phyloP scores from a whole-genome alignment of 2,888 invertebrate genomes.

The Metopia argyrocephala region DNA sequence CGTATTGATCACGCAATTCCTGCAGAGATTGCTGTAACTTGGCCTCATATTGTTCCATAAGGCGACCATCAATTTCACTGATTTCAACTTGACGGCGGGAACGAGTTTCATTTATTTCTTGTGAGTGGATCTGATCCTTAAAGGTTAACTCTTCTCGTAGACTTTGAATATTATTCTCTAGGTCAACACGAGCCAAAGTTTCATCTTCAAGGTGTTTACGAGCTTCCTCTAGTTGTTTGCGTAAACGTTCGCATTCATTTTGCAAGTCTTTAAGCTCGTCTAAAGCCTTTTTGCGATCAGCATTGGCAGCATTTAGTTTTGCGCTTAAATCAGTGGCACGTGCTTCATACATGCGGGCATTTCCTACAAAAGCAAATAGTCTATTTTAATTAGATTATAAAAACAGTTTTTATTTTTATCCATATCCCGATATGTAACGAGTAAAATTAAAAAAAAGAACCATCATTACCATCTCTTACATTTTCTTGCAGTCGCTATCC shows the following conservation, averaged over 20 bases:
- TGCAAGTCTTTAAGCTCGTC: constrained; percentile 88
- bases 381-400: no score
- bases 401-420: no score
- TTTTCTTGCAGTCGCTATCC: no score
- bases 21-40: constrained; percentile 93
- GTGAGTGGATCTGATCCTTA: constrained; percentile 90
- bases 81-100: constrained; percentile 93
- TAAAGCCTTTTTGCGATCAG: constrained; percentile 89
- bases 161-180: constrained; percentile 95
- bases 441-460: no score
- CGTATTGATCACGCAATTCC: constrained; percentile 95
- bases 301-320: constrained; percentile 86
- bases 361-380: constrained; percentile 68
- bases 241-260: constrained; percentile 87
- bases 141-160: constrained; percentile 94
- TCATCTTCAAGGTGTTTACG: constrained; percentile 95
- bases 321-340: constrained; percentile 84
- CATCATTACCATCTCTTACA: no score
- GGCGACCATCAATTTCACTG: constrained; percentile 94
- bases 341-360: constrained; percentile 82
- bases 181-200: constrained; percentile 93
- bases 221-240: constrained; percentile 87
- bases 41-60: constrained; percentile 95
- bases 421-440: no score
- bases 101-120: constrained; percentile 93